These are phyloP conservation scores for Poecile montanus DNA, from an alignment of 2,797 vertebrate genomes.

Conservation along the genomic window DNA sequence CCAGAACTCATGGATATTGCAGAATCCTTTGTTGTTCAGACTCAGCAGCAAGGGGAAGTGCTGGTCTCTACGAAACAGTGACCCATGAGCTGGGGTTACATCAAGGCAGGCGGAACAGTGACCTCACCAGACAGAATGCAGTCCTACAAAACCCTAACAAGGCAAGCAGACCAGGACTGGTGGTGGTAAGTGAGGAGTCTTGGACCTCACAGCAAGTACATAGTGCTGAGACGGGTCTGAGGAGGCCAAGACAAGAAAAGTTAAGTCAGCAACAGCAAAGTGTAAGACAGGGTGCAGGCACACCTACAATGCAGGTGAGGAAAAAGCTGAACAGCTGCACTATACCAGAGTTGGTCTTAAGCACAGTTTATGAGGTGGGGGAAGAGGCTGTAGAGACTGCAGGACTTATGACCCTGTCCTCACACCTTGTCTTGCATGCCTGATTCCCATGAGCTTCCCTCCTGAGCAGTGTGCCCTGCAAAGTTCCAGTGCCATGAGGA, in stretches of 20 bases:
- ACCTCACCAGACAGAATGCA: not conserved
- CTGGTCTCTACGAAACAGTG: not conserved
- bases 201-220: not conserved
- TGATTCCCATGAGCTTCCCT: not conserved
- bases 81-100: not conserved
- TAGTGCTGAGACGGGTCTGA: not conserved
- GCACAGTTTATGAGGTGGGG: not conserved
- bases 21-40: not conserved
- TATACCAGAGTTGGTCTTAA: not conserved
- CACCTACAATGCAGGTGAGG: not conserved
- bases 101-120: not conserved
- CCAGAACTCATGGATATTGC: not conserved
- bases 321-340: not conserved
- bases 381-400: not conserved
- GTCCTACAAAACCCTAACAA: not conserved
- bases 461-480: slow-evolving; percentile 83
- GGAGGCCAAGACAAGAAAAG: not conserved
- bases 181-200: not conserved
- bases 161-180: not conserved
- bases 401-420: not conserved
- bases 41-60: not conserved
- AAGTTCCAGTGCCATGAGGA: slow-evolving; percentile 87
- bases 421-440: not conserved
- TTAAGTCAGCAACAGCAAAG: not conserved
- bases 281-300: not conserved